Evolutionary conservation across 2,888 invertebrate genomes (phyloP), one percentile per base, ranked within the genome.

Genomic region (Incurvaria masculella): DNA sequence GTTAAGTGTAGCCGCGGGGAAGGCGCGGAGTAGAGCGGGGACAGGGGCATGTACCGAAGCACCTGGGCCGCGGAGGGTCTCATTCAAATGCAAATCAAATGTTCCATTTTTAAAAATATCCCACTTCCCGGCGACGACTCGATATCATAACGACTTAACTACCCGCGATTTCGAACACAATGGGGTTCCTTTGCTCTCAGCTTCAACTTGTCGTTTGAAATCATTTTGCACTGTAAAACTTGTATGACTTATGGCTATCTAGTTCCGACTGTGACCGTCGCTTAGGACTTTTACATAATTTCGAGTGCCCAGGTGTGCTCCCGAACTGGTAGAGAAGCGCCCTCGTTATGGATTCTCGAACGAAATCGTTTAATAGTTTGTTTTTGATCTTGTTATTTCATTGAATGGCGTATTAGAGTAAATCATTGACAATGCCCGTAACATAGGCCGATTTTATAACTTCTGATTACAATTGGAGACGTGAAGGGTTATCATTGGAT

Each of bases 31-130:
- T n/a, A n/a, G n/a, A n/a, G n/a, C n/a, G n/a, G n/a, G n/a, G n/a
- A n/a, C n/a, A n/a, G n/a, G n/a, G n/a, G n/a, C n/a, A n/a, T n/a
- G n/a, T n/a, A n/a, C n/a, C n/a, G 6, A 33, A 68, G 72, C 76
- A 76, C 76, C 78, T 76, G 76, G 78, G 75, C 71, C 72, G 74
- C 14, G 61, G 72, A 74, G 75, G 74, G 74, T 69, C 72, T 71
- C 68, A 79, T 79, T 79, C 79, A 79, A 78, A 79, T 79, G 79
- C 78, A 79, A 79, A 79, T 79, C 78, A 79, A 79, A 75, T 72
- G 78, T 76, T 75, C 79, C 78, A 76, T 78, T 79, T 79, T 79
- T 69, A 74, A 76, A n/a, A 76, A 75, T 76, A 73, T 75, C 76
- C 75, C 75, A 74, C 33, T 33, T 76, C 74, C 73, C 73, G 68